Evolutionary conservation across 2,797 vertebrate species (phyloP), one percentile per base, ranked within the genome.

Genomic region (Diplodus sargus): DNA sequence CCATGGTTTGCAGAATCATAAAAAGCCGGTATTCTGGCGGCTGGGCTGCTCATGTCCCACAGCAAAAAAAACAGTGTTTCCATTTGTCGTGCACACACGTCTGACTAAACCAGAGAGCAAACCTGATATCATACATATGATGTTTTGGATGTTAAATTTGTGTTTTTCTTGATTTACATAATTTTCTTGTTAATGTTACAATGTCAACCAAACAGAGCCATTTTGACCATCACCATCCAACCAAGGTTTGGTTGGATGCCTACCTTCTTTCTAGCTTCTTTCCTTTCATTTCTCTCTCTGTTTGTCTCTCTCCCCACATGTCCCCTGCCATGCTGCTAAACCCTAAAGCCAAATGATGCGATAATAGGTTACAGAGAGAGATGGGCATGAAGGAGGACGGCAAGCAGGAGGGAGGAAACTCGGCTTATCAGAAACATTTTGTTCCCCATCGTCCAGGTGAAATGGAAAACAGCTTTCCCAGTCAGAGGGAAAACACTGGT

Each of bases 371-470:
- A 62, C 59, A 74, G 60, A 18, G 42, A 74, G 58, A 43, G 47
- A 30, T 63, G 23, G 39, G 53, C 65, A 72, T 58, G 64, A 47
- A 28, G n/a, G 22, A 68, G 25, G 58, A 13, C 52, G 57, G 70
- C 52, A 20, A 60, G 53, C 43, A 62, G 66, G 52, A 52, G 58
- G 28, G 63, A 53, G 61, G 56, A 77, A 73, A 68, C 20, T 78
- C 43, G 28, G 60, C 23, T 81, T 65, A 81, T 81, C 59, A 64
- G 68, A 81, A 62, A 28, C 56, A 71, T 82, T 79, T 73, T 80
- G 69, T 77, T 78, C 42, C n/a, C 51, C 57, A 63, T 76, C 58
- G 59, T 69, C 61, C 76, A 54, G 70, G 67, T 79, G 39, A 57
- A 82, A 76, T 70, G 51, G 30, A 61, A 78, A 81, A 74, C 54